Evolutionary conservation across 2,888 invertebrate species (phyloP), one percentile per base, ranked within the genome.

Genomic region (Campoplex capitator): DNA sequence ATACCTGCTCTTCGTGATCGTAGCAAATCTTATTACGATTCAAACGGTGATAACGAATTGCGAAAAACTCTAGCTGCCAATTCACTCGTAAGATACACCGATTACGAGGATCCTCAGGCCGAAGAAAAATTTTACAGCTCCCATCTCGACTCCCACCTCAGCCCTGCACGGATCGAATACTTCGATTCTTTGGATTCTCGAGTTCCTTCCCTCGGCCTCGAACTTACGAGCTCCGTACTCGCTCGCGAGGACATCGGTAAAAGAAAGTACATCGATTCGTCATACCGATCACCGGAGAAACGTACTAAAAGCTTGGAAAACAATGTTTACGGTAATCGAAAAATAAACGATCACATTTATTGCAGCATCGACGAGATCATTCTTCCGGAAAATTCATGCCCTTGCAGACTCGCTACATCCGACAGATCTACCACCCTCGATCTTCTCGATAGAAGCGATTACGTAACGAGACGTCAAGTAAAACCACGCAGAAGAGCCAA

Each of bases 361-460:
- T 94, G 94, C 93, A 96, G 96, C 93, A 96, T 96, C 93, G 96
- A 96, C 90, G 96, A 96, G 89, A 95, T 96, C 88, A 87, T 92
- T 68, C 89, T 92, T 18, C 91, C 92, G 38, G 88, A 90, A 45
- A 89, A 90, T 83, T 58, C 84, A 0, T 87, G 83, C 28, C 32
- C 85, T 84, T 82, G 35, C 82, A 84, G 48, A 45, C 82, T 35
- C 54, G 76, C 8, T 6, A 2, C 71, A 28, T 65, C 54, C 76
- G 62, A 79, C 18, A 68, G 32, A 73, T 38, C 78, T 1, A 11
- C 54, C n/a, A 18, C 32, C 11, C 2, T 76, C 70, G 76, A 51
- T 45, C 79, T 54, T 32, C 62, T 79, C 62, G 78, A 73, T 13
- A 16, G 32, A 11, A 84, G 54, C 67, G 78, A 87, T 71, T 87